These are phyloP conservation scores for Vollenhovia emeryi DNA, from an alignment of 1,140 invertebrate genomes.

Conservation along the genomic window DNA sequence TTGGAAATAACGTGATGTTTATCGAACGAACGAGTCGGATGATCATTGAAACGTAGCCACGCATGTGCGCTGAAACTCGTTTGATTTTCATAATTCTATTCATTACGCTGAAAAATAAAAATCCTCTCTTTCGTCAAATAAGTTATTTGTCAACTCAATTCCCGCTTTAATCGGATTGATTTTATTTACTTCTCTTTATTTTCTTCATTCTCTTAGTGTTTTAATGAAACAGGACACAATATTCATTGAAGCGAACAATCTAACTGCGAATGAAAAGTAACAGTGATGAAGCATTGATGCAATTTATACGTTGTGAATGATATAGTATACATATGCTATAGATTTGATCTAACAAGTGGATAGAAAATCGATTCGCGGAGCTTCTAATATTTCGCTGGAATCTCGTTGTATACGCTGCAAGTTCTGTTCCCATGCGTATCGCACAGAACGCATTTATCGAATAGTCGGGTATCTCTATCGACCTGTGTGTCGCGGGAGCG, in stretches of 20 bases:
- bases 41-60: conserved; percentile 19
- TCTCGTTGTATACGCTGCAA: conserved; percentile 46
- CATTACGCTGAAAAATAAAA: conserved; percentile 10
- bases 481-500: conserved; percentile 51
- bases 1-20: conserved; percentile 39
- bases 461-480: conserved; percentile 18
- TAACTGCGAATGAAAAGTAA: background rate
- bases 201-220: background rate
- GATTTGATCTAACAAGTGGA: background rate
- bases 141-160: background rate
- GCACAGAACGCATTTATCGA: conserved; percentile 53
- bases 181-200: background rate
- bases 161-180: background rate
- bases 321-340: background rate
- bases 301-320: background rate
- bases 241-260: background rate
- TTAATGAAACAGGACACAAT: background rate
- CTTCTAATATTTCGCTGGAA: conserved; percentile 44
- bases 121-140: background rate
- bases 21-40: conserved; percentile 28
- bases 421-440: conserved; percentile 55
- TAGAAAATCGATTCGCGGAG: background rate
- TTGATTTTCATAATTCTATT: conserved; percentile 29
- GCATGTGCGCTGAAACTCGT: conserved; percentile 20
- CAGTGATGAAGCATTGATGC: background rate